These are phyloP conservation scores for Drosophila truncata DNA, from an alignment of 1,140 invertebrate species.

Conservation along the genomic window DNA sequence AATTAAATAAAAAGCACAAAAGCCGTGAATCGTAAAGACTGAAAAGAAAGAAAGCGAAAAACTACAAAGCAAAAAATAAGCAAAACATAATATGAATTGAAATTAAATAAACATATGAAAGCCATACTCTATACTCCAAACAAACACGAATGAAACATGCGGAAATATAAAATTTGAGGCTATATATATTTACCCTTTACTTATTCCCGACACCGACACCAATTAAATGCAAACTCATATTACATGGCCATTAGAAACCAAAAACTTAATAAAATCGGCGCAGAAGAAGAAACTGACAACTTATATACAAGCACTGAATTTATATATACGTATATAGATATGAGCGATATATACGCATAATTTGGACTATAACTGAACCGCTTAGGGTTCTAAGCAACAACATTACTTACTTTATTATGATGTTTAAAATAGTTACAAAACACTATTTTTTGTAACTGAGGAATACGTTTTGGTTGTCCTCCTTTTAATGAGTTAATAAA, in stretches of 20 bases:
- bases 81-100: slow-evolving; percentile 38
- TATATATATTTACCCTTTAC: slow-evolving; percentile 13
- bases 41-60: slow-evolving; percentile 64
- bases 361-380: slow-evolving; percentile 65
- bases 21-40: slow-evolving; percentile 85
- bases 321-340: slow-evolving; percentile 67
- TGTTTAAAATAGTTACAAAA: slow-evolving; percentile 30
- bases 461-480: slow-evolving; percentile 17
- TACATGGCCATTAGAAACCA: slow-evolving; percentile 50
- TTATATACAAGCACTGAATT: slow-evolving; percentile 80
- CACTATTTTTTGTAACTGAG: slow-evolving; percentile 28
- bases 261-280: slow-evolving; percentile 34
- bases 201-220: slow-evolving; percentile 32
- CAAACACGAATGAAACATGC: slow-evolving; percentile 19
- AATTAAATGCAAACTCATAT: slow-evolving; percentile 38
- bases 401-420: slow-evolving; percentile 68
- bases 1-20: slow-evolving; percentile 80
- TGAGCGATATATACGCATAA: slow-evolving; percentile 56
- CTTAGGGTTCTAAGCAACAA: slow-evolving; percentile 69
- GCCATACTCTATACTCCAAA: slow-evolving; percentile 39
- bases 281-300: slow-evolving; percentile 34
- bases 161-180: slow-evolving; percentile 18
- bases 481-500: slow-evolving; percentile 12
- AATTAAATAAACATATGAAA: slow-evolving; percentile 47
- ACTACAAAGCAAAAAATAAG: slow-evolving; percentile 47